Conservation (phyloP, 2,888 invertebrate genomes). For the Keiferia lycopersicella region DNA sequence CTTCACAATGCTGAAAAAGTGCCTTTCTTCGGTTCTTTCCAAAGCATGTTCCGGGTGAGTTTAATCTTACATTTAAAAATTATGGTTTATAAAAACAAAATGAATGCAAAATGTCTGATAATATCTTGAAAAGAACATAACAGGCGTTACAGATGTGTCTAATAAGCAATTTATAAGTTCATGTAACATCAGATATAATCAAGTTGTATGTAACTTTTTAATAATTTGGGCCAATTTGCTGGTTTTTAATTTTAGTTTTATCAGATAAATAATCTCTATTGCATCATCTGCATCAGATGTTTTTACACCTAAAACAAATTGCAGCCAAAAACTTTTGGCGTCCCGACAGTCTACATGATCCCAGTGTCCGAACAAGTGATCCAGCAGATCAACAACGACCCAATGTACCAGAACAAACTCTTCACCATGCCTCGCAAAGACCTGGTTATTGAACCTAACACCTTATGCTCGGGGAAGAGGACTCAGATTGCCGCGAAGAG, state of each 20-base stretch:
- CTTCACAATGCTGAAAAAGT: slow-evolving; percentile 55
- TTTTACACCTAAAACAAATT: slow-evolving; percentile 24
- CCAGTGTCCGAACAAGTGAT: slow-evolving; percentile 70
- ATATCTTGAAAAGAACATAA: too few relatives aligned
- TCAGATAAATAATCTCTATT: too few relatives aligned
- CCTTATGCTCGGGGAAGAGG: slow-evolving; percentile 70
- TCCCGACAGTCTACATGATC: slow-evolving; percentile 60
- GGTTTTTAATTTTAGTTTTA: too few relatives aligned
- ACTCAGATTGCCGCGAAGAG: slow-evolving; percentile 83
- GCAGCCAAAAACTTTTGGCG: slow-evolving; percentile 50
- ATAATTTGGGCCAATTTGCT: too few relatives aligned
- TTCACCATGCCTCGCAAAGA: slow-evolving; percentile 53
- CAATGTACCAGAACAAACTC: slow-evolving; percentile 63
- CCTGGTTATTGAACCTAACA: slow-evolving; percentile 56
- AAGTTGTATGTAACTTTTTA: too few relatives aligned
- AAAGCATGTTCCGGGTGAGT: slow-evolving; percentile 62
- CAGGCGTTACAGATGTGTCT: too few relatives aligned
- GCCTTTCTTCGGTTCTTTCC: slow-evolving; percentile 62
- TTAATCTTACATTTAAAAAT: neutral
- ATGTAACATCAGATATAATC: too few relatives aligned
- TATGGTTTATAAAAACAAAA: too few relatives aligned
- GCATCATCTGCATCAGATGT: too few relatives aligned
- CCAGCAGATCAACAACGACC: slow-evolving; percentile 61
- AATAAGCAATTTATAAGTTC: too few relatives aligned
- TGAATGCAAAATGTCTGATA: too few relatives aligned